Evolutionary conservation across 2,797 vertebrate genomes (phyloP).

Genomic region (Rhyacichthys aspro): DNA sequence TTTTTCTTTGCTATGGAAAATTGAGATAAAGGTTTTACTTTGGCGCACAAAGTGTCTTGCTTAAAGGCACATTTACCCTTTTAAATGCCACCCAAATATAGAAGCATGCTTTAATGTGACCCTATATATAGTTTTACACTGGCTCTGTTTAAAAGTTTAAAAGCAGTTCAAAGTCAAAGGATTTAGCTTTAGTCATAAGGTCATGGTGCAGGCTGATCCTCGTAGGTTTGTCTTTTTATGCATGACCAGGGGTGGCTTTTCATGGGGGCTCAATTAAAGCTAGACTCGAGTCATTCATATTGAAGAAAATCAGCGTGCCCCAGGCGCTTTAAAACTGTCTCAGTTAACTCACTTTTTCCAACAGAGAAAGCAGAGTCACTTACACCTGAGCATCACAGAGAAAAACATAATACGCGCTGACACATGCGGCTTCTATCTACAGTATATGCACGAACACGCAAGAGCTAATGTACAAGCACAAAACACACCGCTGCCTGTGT

Average conservation of each 20-base stretch:
- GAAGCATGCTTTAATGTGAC: slow-evolving; percentile 20
- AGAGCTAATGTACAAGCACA: background rate
- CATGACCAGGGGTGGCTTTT: slow-evolving; percentile 44
- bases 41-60: slow-evolving; percentile 20
- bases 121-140: slow-evolving; percentile 33
- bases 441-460: background rate
- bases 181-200: slow-evolving; percentile 39
- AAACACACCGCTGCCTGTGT: too few relatives aligned
- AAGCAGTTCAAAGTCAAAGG: slow-evolving; percentile 61
- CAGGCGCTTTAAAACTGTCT: slow-evolving; percentile 45
- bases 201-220: slow-evolving; percentile 52
- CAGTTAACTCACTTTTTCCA: slow-evolving; percentile 47
- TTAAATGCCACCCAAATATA: slow-evolving; percentile 34
- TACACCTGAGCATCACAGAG: slow-evolving; percentile 8
- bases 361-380: slow-evolving; percentile 26
- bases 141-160: slow-evolving; percentile 44
- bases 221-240: slow-evolving; percentile 32
- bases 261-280: slow-evolving; percentile 63
- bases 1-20: slow-evolving; percentile 23
- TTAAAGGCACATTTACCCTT: slow-evolving; percentile 24
- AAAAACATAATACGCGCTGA: slow-evolving; percentile 20
- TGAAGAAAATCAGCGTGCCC: slow-evolving; percentile 53
- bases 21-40: slow-evolving; percentile 10
- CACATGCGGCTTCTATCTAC: slow-evolving; percentile 1
- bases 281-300: slow-evolving; percentile 48